Evolutionary conservation across 1,140 invertebrate species (phyloP).

Genomic region (Epicauta chinensis): DNA sequence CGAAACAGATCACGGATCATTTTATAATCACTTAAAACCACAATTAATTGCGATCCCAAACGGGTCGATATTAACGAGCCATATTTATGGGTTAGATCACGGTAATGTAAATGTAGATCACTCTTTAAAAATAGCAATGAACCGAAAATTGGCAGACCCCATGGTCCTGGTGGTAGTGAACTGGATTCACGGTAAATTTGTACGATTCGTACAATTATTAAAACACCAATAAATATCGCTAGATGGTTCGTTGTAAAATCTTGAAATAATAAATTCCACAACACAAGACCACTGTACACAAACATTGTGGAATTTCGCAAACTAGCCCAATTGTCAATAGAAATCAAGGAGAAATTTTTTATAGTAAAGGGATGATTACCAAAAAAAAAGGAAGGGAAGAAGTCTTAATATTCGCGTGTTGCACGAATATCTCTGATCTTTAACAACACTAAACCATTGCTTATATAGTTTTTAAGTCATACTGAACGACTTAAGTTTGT

Average conservation of each 20-base stretch:
- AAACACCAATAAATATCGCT: slow-evolving; percentile 50
- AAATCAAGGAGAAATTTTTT: no score
- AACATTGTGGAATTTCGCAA: slow-evolving; percentile 30
- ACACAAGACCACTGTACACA: slow-evolving; percentile 32
- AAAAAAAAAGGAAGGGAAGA: no score
- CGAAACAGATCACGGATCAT: slow-evolving; percentile 78
- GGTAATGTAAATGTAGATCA: slow-evolving; percentile 70
- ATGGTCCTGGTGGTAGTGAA: slow-evolving; percentile 74
- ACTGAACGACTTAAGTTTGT: no score
- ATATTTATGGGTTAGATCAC: slow-evolving; percentile 66
- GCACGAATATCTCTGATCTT: no score
- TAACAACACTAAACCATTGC: no score
- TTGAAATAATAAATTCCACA: slow-evolving; percentile 31
- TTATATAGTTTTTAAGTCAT: no score
- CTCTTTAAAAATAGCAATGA: slow-evolving; percentile 73
- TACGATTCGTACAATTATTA: slow-evolving; percentile 44
- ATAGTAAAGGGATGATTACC: no score
- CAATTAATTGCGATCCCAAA: slow-evolving; percentile 72
- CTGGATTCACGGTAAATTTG: slow-evolving; percentile 51
- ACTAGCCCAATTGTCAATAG: no score
- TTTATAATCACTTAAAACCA: slow-evolving; percentile 79
- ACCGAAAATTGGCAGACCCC: slow-evolving; percentile 75
- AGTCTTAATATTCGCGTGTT: no score
- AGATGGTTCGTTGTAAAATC: slow-evolving; percentile 35
- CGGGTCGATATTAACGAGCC: slow-evolving; percentile 75